Conservation (phyloP, 2,113 vertebrate species). For the Varanus komodoensis region DNA sequence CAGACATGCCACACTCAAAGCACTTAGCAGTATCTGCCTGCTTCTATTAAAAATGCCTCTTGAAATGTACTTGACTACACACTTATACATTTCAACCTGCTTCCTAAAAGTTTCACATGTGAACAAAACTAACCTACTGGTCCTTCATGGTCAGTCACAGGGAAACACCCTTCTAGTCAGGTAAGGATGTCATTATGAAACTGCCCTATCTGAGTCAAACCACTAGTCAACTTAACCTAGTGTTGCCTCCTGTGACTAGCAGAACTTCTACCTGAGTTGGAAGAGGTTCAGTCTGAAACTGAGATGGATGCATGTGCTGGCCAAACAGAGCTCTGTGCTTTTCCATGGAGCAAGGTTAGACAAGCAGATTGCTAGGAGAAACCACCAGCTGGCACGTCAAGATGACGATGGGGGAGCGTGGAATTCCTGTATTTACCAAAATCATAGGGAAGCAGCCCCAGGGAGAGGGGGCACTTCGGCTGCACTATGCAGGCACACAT, state of each 20-base stretch:
- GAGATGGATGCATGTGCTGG: not conserved
- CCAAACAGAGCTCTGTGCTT: not conserved
- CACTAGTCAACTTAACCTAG: not conserved
- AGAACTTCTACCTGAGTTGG: not conserved
- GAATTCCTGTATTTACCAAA: not conserved
- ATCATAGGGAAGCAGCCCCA: not conserved
- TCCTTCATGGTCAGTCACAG: not conserved
- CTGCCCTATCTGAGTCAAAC: not conserved
- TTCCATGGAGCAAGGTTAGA: not conserved
- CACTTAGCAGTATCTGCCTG: not conserved
- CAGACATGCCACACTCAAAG: not conserved
- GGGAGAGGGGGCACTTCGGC: not conserved
- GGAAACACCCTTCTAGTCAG: not conserved
- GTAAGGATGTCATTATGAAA: not conserved
- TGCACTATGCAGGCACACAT: not conserved
- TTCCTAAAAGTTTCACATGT: not conserved
- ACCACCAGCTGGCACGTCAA: not conserved
- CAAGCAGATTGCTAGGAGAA: not conserved
- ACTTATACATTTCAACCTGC: not conserved
- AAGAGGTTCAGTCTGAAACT: not conserved
- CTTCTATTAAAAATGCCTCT: not conserved
- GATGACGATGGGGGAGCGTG: too few species aligned
- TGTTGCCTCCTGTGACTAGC: not conserved
- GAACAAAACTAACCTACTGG: conserved; percentile 12
- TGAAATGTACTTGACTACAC: not conserved